Evolutionary conservation across 2,113 vertebrate species (phyloP).

Genomic region (Aptenodytes forsteri): DNA sequence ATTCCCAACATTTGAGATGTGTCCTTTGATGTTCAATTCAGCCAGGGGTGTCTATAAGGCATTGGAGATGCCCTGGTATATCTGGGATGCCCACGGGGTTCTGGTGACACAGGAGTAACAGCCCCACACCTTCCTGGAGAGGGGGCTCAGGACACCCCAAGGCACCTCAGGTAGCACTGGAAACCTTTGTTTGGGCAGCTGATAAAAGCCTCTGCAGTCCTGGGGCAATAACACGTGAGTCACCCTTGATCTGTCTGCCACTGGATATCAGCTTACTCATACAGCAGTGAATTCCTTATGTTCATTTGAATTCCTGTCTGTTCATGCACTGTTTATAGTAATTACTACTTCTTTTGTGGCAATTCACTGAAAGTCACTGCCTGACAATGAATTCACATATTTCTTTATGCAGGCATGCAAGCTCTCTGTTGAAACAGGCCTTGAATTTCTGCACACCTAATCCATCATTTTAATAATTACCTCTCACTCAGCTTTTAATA

Average conservation of each 20-base stretch:
- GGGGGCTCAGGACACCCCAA: not conserved
- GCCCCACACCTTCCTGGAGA: accelerated
- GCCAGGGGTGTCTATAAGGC: not conserved
- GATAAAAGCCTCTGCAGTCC: not conserved
- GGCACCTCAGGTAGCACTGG: not conserved
- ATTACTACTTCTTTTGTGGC: not conserved
- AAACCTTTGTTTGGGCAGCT: not conserved
- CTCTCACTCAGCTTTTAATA: conserved; percentile 43
- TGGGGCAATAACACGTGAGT: not conserved
- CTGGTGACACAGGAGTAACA: not conserved
- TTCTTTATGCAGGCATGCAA: not conserved
- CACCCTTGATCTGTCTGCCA: not conserved
- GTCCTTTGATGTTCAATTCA: not conserved
- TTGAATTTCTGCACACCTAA: conserved; percentile 33
- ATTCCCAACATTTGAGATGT: not conserved
- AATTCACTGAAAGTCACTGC: not conserved
- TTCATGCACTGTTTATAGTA: not conserved
- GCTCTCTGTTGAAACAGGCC: not conserved
- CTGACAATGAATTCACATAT: not conserved
- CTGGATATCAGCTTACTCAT: not conserved
- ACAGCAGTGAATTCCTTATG: not conserved
- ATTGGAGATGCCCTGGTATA: not conserved
- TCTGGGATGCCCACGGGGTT: not conserved
- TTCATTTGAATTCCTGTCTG: not conserved
- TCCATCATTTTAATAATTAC: conserved; percentile 59